Evolutionary conservation across 2,797 vertebrate genomes (phyloP), one percentile per base, ranked within the genome.

Genomic region (Tokudaia tokunoshimensis): DNA sequence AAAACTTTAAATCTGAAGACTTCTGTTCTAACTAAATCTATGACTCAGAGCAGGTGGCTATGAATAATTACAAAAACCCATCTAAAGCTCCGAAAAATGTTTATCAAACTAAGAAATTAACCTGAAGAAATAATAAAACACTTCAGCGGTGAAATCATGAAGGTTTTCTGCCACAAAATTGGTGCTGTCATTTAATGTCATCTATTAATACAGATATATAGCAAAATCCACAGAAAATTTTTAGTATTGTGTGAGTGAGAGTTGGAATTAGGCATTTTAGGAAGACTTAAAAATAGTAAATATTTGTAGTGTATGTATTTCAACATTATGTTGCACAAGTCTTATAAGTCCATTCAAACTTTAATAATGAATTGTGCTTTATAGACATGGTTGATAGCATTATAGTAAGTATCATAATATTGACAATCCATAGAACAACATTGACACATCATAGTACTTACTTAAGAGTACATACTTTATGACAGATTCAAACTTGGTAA

Each of bases 11-110:
- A 90, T 94, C 92, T 91, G 81, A 63, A 80, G 7, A 15, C 52
- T 92, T 95, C 26, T 85, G 70, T 97, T 82, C 92, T 94, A 17
- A 90, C 65, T 11, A 89, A 95, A 96, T 78, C 34, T 93, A 65
- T 47, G 59, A 91, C 91, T 97, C 70, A 93, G 41, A 97, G 67
- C 96, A 91, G 96, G 88, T 96, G 97, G 87, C 75, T 11, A 15
- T 52, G 89, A 93, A 97, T 96, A 95, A 96, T 95, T 90, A 41
- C 75, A 1, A 44, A 85, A 95, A 1, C 2, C 12, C 75, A 55
- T 55, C 78, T n/a, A 0, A 20, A 94, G 70, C 89, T 97, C 90
- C 63, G 76, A 47, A 47, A 94, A 97, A 63, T 75, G 13, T 96
- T 57, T 89, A 47, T 34, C 81, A 0, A 12, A 87, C n/a, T 95